Evolutionary conservation across 1,140 invertebrate species (phyloP), one percentile per base, ranked within the genome.

Genomic region (Saxidomus purpurata): DNA sequence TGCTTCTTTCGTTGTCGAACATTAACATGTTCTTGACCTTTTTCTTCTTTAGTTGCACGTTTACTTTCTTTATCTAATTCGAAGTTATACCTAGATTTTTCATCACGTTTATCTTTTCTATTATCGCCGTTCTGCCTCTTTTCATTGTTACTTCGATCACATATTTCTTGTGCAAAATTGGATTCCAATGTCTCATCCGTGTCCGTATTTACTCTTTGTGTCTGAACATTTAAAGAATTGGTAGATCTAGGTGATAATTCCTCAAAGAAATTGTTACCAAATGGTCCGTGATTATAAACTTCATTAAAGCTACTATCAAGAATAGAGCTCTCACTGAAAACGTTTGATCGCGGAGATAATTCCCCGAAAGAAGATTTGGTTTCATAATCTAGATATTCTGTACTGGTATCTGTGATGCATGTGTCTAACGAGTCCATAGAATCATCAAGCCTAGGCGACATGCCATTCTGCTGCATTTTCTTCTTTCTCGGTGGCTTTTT

Each of bases 401-500:
- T 38, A 38, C 67, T 79, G 9, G 43, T 52, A 1, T 55, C 76
- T 52, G 76, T 55, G 2, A 79, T 9, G 31, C 13, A 67, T 2
- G 63, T 71, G n/a, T 74, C 67, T 38, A 85, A 15, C 3, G 82
- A 85, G 28, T 85, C 82, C 2, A 69, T 13, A 0, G 82, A 85
- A 6, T 55, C 67, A 25, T 52, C 47, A 9, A 69, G 43, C 25
- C 61, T 47, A 11, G 34, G 63, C 25, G 81, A 63, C 19, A 83
- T 34, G 17, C 43, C 47, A 34, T 49, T 31, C 22, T n/a, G 43
- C n/a, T 25, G 31, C 3, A 13, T 15, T 79, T 71, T 85, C 59
- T 85, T 85, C 40, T 69, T 74, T 52, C 82, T 71, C 9, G 82
- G 82, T 28, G 82, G 82, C 43, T 85, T 85, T 40, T 85, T 85